Conservation (phyloP, 2,113 vertebrate species). For the Nymphicus hollandicus region DNA sequence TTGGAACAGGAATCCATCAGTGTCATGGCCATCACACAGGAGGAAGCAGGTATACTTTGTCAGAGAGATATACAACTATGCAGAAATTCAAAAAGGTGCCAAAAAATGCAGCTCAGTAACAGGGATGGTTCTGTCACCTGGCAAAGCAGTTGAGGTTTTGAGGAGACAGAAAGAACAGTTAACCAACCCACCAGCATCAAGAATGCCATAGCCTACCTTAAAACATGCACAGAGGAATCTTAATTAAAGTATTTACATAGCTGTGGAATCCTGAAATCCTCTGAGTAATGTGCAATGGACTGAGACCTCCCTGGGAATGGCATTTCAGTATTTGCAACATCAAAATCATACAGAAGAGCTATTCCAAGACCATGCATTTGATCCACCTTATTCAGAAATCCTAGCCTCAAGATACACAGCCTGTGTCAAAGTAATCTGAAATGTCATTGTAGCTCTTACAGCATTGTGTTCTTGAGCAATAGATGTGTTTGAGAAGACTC, state of each 20-base stretch:
- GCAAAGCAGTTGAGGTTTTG: constrained; percentile 41
- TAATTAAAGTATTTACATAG: constrained; percentile 62
- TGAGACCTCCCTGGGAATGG: constrained; percentile 18
- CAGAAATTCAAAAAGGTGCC: constrained; percentile 48
- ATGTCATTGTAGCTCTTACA: background rate
- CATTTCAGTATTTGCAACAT: background rate
- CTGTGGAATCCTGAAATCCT: constrained; percentile 63
- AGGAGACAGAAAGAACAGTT: background rate
- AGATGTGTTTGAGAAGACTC: background rate
- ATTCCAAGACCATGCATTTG: background rate
- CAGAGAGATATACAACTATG: constrained; percentile 30
- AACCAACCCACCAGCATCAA: background rate
- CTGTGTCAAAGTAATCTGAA: background rate
- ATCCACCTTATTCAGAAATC: background rate
- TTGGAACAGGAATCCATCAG: constrained; percentile 27
- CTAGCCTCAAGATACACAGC: background rate
- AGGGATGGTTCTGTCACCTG: constrained; percentile 52
- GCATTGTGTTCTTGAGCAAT: background rate
- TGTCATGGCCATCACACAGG: constrained; percentile 55
- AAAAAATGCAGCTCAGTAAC: constrained; percentile 19
- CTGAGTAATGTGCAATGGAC: constrained; percentile 42
- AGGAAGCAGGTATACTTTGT: constrained; percentile 65
- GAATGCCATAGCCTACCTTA: background rate
- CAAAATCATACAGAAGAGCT: constrained; percentile 33
- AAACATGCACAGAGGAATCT: constrained; percentile 30